A percentile compares a stretch with the other conserved stretches of the same genome.
phyloP scores from a whole-genome alignment of 1,140 invertebrate genomes.

The Ridgeia piscesae region DNA sequence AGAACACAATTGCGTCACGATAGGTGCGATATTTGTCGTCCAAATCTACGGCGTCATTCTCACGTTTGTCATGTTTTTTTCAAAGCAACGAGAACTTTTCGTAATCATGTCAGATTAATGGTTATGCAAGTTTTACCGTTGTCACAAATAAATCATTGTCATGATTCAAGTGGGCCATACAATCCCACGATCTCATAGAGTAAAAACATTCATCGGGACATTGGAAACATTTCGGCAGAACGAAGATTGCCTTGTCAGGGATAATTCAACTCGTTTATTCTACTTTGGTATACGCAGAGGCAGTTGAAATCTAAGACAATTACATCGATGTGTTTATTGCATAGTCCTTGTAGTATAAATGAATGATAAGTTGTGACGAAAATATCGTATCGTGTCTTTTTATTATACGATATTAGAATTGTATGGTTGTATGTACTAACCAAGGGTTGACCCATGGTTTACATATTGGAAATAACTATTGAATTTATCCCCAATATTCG shows the following conservation, averaged over 20 bases:
- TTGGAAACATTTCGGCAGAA: neutral
- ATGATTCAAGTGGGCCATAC: neutral
- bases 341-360: neutral
- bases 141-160: neutral
- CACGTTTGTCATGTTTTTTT: neutral
- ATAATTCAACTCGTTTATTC: neutral
- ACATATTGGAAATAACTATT: too few species aligned
- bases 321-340: neutral
- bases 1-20: neutral
- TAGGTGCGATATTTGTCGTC: neutral
- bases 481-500: too few species aligned
- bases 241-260: neutral
- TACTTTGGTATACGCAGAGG: neutral
- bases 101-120: neutral
- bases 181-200: too few species aligned
- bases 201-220: neutral
- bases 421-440: too few species aligned
- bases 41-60: neutral
- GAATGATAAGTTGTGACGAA: neutral
- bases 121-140: neutral
- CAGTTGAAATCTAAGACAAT: neutral
- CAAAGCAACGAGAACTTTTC: neutral
- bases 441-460: too few species aligned
- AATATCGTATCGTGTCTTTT: neutral
- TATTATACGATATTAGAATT: too few species aligned